Percentiles rank a stretch among this genome's conserved stretches.
Conservation (phyloP, 2,888 invertebrate genomes). For the Volucella zonaria region DNA sequence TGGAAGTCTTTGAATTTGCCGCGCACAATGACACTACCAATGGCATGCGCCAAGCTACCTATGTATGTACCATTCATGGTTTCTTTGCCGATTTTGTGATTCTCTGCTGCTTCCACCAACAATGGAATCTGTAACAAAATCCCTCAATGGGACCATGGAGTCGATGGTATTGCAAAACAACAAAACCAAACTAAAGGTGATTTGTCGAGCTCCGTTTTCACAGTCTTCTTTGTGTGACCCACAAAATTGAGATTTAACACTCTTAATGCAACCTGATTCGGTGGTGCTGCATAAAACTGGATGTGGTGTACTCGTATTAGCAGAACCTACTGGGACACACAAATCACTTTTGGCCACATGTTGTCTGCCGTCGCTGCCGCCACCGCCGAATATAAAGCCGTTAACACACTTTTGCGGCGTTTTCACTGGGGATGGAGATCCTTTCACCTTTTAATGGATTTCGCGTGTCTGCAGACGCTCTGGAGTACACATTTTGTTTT, state of each 20-base stretch:
- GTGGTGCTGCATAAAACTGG: neutral
- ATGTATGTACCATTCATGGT: neutral
- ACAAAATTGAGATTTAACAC: slow-evolving; percentile 58
- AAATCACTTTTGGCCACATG: slow-evolving; percentile 44
- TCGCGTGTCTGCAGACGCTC: slow-evolving; percentile 28
- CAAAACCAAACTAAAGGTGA: slow-evolving; percentile 26
- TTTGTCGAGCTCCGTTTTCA: slow-evolving; percentile 31
- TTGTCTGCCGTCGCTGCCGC: slow-evolving; percentile 4
- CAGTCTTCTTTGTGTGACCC: slow-evolving; percentile 51
- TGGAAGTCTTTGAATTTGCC: slow-evolving; percentile 55
- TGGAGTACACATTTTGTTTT: too few species aligned
- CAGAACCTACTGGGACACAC: slow-evolving; percentile 3
- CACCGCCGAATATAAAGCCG: slow-evolving; percentile 22
- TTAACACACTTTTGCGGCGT: slow-evolving; percentile 40
- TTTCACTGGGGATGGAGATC: slow-evolving; percentile 31
- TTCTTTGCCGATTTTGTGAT: slow-evolving; percentile 8
- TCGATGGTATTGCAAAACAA: neutral
- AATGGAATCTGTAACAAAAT: slow-evolving; percentile 64
- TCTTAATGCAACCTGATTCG: slow-evolving; percentile 66
- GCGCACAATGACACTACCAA: slow-evolving; percentile 35
- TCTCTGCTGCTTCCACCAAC: slow-evolving; percentile 33
- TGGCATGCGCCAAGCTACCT: slow-evolving; percentile 43
- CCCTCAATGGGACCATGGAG: slow-evolving; percentile 47
- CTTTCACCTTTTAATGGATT: slow-evolving; percentile 72
- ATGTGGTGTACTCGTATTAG: neutral